These are phyloP conservation scores for Megatriorchis doriae DNA, from an alignment of 2,113 vertebrate genomes.

Conservation along the genomic window DNA sequence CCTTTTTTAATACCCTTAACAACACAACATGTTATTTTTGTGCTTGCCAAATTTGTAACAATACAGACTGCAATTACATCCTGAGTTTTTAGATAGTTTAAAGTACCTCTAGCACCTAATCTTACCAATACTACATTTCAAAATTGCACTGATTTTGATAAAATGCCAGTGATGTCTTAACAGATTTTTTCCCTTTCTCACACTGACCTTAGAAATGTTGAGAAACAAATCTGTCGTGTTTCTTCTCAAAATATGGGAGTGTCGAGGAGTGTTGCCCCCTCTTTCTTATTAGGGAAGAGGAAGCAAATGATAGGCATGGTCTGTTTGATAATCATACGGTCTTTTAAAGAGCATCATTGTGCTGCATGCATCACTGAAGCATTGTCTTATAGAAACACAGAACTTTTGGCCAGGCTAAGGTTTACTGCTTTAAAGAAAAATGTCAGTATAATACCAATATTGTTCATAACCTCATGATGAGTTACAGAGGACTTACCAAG, in stretches of 20 bases:
- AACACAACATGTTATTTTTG: background rate
- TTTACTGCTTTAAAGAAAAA: background rate
- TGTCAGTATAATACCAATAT: background rate
- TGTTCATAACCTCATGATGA: background rate
- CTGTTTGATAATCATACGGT: background rate
- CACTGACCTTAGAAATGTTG: background rate
- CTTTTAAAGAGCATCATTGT: background rate
- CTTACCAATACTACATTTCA: background rate
- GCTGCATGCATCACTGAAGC: background rate
- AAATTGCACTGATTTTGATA: background rate
- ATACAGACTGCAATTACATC: background rate
- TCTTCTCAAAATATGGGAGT: background rate
- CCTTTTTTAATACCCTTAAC: background rate
- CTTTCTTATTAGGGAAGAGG: background rate
- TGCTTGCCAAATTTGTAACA: background rate
- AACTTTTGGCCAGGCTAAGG: background rate
- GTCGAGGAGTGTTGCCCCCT: rapidly evolving
- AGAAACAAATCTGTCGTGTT: background rate
- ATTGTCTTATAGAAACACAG: background rate
- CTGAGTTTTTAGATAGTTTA: background rate
- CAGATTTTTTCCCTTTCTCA: background rate
- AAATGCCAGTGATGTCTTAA: background rate
- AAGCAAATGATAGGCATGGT: background rate
- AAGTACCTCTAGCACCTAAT: background rate
- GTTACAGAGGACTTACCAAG: background rate